Conservation (phyloP, 2,888 invertebrate species). For the Portevinia maculata region DNA sequence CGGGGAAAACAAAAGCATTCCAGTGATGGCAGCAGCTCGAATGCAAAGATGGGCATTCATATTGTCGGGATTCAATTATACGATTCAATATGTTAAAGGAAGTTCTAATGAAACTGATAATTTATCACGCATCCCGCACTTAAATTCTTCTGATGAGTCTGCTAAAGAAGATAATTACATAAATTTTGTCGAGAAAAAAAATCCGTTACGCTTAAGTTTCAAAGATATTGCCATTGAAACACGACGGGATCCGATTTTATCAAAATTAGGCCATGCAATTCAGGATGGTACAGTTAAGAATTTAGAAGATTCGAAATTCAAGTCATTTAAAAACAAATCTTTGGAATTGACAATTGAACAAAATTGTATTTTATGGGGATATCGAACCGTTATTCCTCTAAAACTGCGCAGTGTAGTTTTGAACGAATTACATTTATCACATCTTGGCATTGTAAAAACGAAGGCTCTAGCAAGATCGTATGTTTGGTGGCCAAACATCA, state of each 20-base stretch:
- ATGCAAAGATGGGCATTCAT: conserved; percentile 29
- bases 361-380: conserved; percentile 1
- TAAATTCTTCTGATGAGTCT: not conserved
- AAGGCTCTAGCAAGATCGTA: no score
- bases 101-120: conserved; percentile 23
- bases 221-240: conserved; percentile 15
- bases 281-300: not conserved
- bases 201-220: conserved; percentile 17
- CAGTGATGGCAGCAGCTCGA: conserved; percentile 29
- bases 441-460: conserved; percentile 10
- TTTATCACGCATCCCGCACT: conserved; percentile 29
- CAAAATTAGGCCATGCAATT: not conserved
- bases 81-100: conserved; percentile 38
- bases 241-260: not conserved
- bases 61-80: conserved; percentile 21
- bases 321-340: not conserved
- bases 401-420: not conserved
- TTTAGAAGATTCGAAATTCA: not conserved
- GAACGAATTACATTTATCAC: not conserved
- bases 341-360: not conserved
- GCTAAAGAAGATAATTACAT: not conserved
- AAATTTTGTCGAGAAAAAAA: not conserved
- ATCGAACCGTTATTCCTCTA: not conserved
- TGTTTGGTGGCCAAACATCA: conserved; percentile 44
- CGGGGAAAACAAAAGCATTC: conserved; percentile 36